Evolutionary conservation across 2,113 vertebrate genomes (phyloP).

Genomic region (Clarias batrachus): DNA sequence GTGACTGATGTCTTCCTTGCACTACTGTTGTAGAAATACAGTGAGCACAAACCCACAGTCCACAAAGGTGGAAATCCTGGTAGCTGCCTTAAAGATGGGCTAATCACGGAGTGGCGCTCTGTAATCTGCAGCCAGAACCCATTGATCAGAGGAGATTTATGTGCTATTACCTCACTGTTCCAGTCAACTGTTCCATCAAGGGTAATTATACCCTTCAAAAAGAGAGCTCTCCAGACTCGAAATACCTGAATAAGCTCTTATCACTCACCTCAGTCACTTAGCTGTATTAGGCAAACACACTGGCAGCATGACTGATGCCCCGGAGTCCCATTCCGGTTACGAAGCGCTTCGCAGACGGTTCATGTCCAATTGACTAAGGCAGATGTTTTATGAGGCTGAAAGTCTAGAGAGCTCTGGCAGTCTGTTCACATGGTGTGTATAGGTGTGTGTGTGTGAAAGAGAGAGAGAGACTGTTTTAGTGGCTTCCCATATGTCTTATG

Average conservation of each 20-base stretch:
- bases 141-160: constrained; percentile 75
- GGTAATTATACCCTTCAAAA: constrained; percentile 65
- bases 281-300: constrained; percentile 54
- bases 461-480: not conserved
- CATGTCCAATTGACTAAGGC: constrained; percentile 13
- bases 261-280: constrained; percentile 60
- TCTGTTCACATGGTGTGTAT: not conserved
- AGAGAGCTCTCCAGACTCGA: constrained; percentile 35
- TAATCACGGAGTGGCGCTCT: constrained; percentile 68
- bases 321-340: constrained; percentile 15
- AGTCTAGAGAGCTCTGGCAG: not conserved
- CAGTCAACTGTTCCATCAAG: constrained; percentile 64
- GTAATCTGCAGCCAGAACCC: constrained; percentile 70
- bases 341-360: not conserved
- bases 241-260: constrained; percentile 72
- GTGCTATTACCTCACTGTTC: constrained; percentile 77
- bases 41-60: not conserved
- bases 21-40: not conserved
- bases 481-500: constrained; percentile 7
- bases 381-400: constrained; percentile 24
- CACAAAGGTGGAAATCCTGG: constrained; percentile 57
- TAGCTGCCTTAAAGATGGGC: constrained; percentile 42
- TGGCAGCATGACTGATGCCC: constrained; percentile 49
- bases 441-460: not conserved
- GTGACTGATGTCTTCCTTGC: not conserved